Percentiles rank a stretch among this genome's conserved stretches.
Conservation (phyloP, 2,797 vertebrate genomes). For the Mallotus villosus region DNA sequence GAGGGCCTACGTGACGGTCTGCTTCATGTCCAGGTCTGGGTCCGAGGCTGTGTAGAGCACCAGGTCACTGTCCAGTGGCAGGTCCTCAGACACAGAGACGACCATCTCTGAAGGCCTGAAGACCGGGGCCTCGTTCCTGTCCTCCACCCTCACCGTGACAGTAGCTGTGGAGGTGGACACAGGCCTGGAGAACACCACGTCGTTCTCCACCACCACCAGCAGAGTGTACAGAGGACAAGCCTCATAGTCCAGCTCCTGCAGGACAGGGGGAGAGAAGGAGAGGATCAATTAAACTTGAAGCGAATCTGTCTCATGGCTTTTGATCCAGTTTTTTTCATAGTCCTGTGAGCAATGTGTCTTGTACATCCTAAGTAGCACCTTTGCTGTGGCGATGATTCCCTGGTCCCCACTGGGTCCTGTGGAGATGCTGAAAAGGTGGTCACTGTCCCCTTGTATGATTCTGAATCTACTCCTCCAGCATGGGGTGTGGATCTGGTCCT, state of each 20-base stretch:
- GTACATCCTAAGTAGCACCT: slow-evolving; percentile 50
- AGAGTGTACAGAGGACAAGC: slow-evolving; percentile 61
- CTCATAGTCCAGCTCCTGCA: slow-evolving; percentile 84
- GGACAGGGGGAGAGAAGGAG: background rate
- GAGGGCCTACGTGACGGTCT: slow-evolving; percentile 67
- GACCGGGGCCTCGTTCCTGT: slow-evolving; percentile 80
- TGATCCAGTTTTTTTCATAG: too few relatives aligned
- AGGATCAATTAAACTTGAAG: background rate
- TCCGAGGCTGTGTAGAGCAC: slow-evolving; percentile 66
- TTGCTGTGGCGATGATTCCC: slow-evolving; percentile 67
- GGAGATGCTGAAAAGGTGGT: slow-evolving; percentile 57
- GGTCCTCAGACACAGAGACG: slow-evolving; percentile 60
- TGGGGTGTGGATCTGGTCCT: slow-evolving; percentile 45
- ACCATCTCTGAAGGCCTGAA: slow-evolving; percentile 63
- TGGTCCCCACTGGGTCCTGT: slow-evolving; percentile 69
- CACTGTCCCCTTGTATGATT: slow-evolving; percentile 64
- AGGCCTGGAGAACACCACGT: slow-evolving; percentile 66
- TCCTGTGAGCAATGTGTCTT: background rate
- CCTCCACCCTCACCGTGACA: slow-evolving; percentile 68
- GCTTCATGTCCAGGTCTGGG: slow-evolving; percentile 71
- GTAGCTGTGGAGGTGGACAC: slow-evolving; percentile 76
- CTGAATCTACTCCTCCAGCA: slow-evolving; percentile 68
- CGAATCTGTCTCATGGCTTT: too few relatives aligned
- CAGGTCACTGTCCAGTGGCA: slow-evolving; percentile 38
- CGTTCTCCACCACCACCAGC: slow-evolving; percentile 75